These are phyloP conservation scores for Lacerta viridis DNA, from an alignment of 2,797 vertebrate genomes.

Conservation along the genomic window DNA sequence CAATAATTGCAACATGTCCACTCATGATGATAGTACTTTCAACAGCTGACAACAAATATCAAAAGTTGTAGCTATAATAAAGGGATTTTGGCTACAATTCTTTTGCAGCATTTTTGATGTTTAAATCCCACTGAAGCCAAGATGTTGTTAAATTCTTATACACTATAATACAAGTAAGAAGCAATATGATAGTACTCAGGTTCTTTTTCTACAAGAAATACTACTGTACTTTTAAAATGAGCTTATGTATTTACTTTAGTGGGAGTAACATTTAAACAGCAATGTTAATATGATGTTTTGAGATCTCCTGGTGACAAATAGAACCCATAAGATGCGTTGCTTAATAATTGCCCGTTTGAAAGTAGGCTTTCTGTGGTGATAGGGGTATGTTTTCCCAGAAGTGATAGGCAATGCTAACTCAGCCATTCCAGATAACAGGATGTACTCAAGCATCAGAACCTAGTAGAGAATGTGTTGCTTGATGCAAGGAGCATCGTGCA, in stretches of 20 bases:
- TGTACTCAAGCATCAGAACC: slow-evolving; percentile 1
- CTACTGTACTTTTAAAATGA: neutral
- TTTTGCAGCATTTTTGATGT: neutral
- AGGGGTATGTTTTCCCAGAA: neutral
- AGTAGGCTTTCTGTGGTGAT: neutral
- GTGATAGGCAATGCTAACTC: neutral
- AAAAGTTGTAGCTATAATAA: neutral
- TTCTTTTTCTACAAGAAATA: neutral
- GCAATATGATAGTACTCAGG: too few relatives aligned
- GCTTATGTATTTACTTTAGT: neutral
- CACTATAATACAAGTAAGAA: neutral
- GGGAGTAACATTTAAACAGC: neutral
- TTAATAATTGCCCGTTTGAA: neutral
- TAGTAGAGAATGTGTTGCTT: neutral
- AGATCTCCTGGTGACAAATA: neutral
- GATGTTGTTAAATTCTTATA: slow-evolving; percentile 11
- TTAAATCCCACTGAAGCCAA: neutral
- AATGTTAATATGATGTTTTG: neutral
- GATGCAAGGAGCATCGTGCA: neutral
- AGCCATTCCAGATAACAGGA: neutral
- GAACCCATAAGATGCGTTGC: neutral
- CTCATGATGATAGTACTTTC: slow-evolving; percentile 19
- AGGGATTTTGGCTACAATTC: neutral
- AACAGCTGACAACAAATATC: neutral
- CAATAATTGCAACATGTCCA: neutral